Percentiles rank a stretch among this genome's conserved stretches.
Evolutionary conservation across 2,113 vertebrate species (phyloP).

Genomic region (Anser cygnoides): DNA sequence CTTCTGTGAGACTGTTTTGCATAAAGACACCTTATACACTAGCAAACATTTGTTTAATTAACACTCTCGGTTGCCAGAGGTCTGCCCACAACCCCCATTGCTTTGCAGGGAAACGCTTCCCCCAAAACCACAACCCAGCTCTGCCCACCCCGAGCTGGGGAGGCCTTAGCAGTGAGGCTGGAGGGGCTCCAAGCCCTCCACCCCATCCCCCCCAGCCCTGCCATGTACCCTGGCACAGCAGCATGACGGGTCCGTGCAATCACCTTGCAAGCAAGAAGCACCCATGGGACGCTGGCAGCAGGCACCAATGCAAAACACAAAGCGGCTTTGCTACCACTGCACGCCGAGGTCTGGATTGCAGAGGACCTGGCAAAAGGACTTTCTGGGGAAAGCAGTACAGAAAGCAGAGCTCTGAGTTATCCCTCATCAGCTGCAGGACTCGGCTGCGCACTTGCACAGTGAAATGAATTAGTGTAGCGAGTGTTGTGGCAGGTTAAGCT

Average conservation of each 20-base stretch:
- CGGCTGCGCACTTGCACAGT: fast-evolving
- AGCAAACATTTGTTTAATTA: constrained; percentile 10
- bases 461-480: not conserved
- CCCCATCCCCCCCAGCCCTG: not conserved
- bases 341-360: not conserved
- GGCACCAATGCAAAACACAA: fast-evolving
- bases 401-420: not conserved
- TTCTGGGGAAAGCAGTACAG: too few relatives aligned
- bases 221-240: fast-evolving
- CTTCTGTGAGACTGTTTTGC: not conserved
- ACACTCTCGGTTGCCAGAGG: not conserved
- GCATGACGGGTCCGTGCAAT: fast-evolving
- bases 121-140: not conserved
- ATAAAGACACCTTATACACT: not conserved
- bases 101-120: fast-evolving
- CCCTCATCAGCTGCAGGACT: not conserved
- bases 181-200: not conserved
- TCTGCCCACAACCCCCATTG: not conserved
- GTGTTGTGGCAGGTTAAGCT: not conserved
- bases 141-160: not conserved
- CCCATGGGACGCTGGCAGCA: not conserved
- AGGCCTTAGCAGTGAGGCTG: not conserved
- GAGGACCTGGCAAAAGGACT: not conserved
- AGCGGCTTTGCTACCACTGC: not conserved
- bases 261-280: not conserved